These are phyloP conservation scores for Dicyrtoma fusca DNA, from an alignment of 2,888 invertebrate species.

Conservation along the genomic window DNA sequence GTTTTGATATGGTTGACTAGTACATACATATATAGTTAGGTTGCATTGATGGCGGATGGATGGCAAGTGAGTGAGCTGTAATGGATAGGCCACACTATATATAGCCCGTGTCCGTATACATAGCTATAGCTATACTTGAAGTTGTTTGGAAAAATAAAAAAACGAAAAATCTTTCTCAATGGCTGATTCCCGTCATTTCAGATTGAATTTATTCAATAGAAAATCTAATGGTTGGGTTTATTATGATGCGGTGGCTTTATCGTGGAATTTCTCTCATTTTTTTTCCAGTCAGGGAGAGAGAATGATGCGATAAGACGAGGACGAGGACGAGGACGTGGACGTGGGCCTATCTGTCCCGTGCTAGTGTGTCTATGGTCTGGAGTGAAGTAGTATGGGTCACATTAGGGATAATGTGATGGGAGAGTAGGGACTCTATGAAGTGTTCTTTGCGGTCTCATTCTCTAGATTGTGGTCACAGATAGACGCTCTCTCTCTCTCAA, in stretches of 20 bases:
- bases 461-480: conserved; percentile 29
- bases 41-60: no score
- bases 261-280: conserved; percentile 23
- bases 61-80: no score
- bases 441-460: conserved; percentile 40
- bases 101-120: no score
- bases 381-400: conserved; percentile 16
- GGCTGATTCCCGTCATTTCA: conserved; percentile 27
- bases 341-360: no score
- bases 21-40: no score
- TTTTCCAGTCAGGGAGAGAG: background rate
- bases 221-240: conserved; percentile 33
- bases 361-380: conserved; percentile 1
- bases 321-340: background rate
- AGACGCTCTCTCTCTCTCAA: background rate
- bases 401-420: conserved; percentile 36
- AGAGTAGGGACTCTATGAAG: conserved; percentile 35
- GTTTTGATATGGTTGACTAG: background rate
- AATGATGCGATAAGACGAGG: conserved; percentile 1
- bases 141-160: conserved; percentile 20
- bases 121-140: background rate
- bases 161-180: conserved; percentile 14
- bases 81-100: no score
- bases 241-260: conserved; percentile 19
- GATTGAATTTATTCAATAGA: conserved; percentile 38